Evolutionary conservation across 2,797 vertebrate species (phyloP).

Genomic region (Etheostoma nigrum): DNA sequence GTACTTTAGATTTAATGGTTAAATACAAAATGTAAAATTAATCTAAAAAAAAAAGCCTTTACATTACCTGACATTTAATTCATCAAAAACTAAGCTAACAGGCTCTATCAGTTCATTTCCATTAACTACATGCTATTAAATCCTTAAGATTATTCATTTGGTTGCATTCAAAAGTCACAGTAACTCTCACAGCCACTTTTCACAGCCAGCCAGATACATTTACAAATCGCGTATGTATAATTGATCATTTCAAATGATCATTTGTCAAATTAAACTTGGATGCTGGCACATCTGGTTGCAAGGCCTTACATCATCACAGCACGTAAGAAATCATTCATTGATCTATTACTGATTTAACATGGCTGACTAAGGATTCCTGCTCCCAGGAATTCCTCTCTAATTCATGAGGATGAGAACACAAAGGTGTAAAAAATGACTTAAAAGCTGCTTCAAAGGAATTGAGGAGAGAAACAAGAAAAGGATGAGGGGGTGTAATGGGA

Average conservation of each 20-base stretch:
- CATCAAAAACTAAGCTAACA: background rate
- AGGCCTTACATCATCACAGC: constrained; percentile 1
- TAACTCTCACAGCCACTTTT: background rate
- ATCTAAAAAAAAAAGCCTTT: background rate
- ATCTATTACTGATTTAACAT: constrained; percentile 27
- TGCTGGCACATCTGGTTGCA: constrained; percentile 7
- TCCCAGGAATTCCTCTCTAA: constrained; percentile 32
- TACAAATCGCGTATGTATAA: constrained; percentile 6
- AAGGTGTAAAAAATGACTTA: constrained; percentile 22
- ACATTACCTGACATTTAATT: background rate
- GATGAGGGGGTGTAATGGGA: constrained; percentile 8
- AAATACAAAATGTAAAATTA: background rate
- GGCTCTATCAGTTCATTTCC: background rate
- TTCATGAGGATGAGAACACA: constrained; percentile 33
- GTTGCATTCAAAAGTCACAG: background rate
- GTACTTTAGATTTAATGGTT: background rate
- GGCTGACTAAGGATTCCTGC: background rate
- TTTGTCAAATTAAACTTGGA: constrained; percentile 37
- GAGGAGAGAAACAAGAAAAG: constrained; percentile 1
- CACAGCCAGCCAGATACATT: background rate
- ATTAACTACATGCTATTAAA: background rate
- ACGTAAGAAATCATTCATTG: constrained; percentile 9
- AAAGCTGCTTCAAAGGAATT: constrained; percentile 21
- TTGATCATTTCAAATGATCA: constrained; percentile 3
- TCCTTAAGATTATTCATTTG: background rate